These are phyloP conservation scores for Samia ricini DNA, from an alignment of 1,140 invertebrate genomes.

Conservation along the genomic window DNA sequence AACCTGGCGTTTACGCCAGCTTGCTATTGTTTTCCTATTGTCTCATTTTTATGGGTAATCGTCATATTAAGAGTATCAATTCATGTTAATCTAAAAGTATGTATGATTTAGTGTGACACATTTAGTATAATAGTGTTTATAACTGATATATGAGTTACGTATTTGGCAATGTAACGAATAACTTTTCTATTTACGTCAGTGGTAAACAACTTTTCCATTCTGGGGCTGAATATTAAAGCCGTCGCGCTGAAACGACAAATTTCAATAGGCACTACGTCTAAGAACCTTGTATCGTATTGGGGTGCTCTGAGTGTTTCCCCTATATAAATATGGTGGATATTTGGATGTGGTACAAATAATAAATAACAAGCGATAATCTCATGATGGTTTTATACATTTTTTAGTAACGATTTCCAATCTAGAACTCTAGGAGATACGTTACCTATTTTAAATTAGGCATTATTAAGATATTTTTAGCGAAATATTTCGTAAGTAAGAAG, in stretches of 20 bases:
- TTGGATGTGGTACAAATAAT: conserved; percentile 19
- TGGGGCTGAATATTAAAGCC: conserved; percentile 26
- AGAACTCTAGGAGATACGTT: not conserved
- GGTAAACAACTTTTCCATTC: not conserved
- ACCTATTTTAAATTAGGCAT: too few relatives aligned
- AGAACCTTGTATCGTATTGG: not conserved
- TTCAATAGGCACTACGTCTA: conserved; percentile 40
- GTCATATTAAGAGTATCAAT: too few relatives aligned
- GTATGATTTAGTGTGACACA: too few relatives aligned
- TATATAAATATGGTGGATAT: conserved; percentile 38
- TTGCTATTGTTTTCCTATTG: too few relatives aligned
- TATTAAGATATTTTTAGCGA: too few relatives aligned
- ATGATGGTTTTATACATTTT: not conserved
- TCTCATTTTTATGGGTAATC: too few relatives aligned
- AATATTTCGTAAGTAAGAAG: too few relatives aligned
- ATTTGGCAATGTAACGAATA: not conserved
- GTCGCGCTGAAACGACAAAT: conserved; percentile 44
- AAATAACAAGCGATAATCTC: not conserved
- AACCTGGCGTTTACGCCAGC: too few relatives aligned
- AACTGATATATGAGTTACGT: not conserved
- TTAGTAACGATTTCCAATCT: not conserved
- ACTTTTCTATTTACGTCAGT: conserved; percentile 8
- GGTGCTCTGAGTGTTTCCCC: conserved; percentile 18
- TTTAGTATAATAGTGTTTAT: not conserved
- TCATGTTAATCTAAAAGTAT: too few relatives aligned